These are phyloP conservation scores for Echiichthys vipera DNA, from an alignment of 2,797 vertebrate genomes.

Conservation along the genomic window DNA sequence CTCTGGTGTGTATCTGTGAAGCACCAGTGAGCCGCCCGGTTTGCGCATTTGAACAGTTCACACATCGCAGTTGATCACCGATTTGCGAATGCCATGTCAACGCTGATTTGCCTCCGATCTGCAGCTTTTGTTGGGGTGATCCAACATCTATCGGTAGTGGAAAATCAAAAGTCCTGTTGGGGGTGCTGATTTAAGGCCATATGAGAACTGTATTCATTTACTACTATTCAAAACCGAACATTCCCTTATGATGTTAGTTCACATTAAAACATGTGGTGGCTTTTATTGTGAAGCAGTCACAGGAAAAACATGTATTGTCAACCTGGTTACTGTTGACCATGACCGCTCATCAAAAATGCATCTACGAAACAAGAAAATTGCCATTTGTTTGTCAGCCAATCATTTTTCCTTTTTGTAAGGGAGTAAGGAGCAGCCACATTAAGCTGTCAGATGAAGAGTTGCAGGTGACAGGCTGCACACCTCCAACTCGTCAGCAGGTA, in stretches of 20 bases:
- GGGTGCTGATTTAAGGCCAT: no score
- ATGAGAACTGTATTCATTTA: slow-evolving; percentile 10
- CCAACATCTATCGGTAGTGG: no score
- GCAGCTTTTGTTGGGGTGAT: no score
- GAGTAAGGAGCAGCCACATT: no score
- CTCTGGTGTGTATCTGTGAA: no score
- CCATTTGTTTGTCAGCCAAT: background rate
- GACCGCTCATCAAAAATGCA: background rate
- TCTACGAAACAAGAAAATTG: background rate
- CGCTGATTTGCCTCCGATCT: no score
- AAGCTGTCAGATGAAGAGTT: background rate
- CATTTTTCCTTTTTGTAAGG: background rate
- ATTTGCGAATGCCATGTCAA: no score
- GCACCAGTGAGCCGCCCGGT: no score
- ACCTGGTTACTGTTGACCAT: no score
- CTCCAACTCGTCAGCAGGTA: background rate
- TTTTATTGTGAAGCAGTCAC: background rate
- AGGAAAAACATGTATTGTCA: background rate
- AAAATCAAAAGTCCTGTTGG: no score
- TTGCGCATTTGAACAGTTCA: no score
- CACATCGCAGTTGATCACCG: no score
- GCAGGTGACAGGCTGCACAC: background rate
- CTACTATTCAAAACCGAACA: slow-evolving; percentile 5
- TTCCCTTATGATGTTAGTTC: background rate
- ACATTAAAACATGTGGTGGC: background rate